These are phyloP conservation scores for Buphagus erythrorhynchus DNA, from an alignment of 2,797 vertebrate genomes.

Conservation along the genomic window DNA sequence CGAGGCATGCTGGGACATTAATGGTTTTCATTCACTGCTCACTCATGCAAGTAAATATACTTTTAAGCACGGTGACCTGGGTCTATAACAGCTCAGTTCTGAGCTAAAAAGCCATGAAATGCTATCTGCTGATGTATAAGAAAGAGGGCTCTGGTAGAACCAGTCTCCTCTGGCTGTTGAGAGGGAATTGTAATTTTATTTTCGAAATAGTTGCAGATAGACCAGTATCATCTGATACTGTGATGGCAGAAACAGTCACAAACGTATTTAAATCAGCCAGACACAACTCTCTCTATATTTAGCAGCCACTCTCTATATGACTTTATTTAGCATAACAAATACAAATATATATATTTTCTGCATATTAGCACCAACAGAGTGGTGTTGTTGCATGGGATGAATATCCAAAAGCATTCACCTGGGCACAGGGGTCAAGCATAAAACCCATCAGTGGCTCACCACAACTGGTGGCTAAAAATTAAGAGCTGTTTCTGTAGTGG, in stretches of 20 bases:
- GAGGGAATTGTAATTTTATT: neutral
- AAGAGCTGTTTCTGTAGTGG: neutral
- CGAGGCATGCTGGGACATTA: conserved; percentile 46
- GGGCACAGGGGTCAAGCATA: neutral
- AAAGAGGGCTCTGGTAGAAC: neutral
- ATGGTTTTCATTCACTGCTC: conserved; percentile 71
- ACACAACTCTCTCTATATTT: neutral
- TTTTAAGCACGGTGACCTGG: conserved; percentile 64
- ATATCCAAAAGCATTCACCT: neutral
- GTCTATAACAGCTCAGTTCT: conserved; percentile 51
- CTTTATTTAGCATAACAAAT: neutral
- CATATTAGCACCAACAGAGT: neutral
- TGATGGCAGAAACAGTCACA: neutral
- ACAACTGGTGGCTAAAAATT: neutral
- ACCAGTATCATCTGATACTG: neutral
- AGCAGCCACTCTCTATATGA: neutral
- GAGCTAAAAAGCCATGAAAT: conserved; percentile 75
- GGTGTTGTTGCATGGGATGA: neutral
- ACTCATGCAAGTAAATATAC: conserved; percentile 70
- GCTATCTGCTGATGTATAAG: conserved; percentile 56
- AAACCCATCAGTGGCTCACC: neutral
- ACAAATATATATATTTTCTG: neutral
- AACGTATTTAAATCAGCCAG: neutral
- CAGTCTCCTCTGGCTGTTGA: neutral
- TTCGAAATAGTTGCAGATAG: neutral